Evolutionary conservation across 2,888 invertebrate species (phyloP).

Genomic region (Tortricodes alternella): DNA sequence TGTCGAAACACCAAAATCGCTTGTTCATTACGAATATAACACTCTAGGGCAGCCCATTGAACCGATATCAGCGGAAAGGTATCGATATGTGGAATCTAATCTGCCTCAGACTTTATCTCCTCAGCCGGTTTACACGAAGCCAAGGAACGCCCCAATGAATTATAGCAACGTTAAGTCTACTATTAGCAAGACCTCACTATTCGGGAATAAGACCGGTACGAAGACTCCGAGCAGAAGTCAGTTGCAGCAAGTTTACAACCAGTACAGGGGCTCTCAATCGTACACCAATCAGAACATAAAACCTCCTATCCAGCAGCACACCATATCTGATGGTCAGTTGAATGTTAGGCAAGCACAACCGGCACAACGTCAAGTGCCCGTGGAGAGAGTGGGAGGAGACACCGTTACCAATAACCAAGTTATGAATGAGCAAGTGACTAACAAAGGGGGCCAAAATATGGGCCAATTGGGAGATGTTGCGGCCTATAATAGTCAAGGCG

Average conservation of each 20-base stretch:
- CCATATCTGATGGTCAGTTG: conserved; percentile 59
- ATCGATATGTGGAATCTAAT: conserved; percentile 43
- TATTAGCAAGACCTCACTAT: conserved; percentile 66
- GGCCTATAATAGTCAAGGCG: conserved; percentile 41
- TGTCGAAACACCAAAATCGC: conserved; percentile 50
- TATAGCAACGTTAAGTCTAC: conserved; percentile 63
- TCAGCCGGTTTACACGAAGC: conserved; percentile 41
- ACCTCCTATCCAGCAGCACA: conserved; percentile 42
- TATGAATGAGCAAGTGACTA: conserved; percentile 33
- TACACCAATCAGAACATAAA: conserved; percentile 61
- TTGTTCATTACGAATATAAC: conserved; percentile 51
- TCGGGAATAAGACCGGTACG: conserved; percentile 50
- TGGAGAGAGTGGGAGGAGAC: conserved; percentile 67
- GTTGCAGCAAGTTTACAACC: conserved; percentile 67
- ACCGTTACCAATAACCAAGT: conserved; percentile 47
- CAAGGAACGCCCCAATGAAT: conserved; percentile 38
- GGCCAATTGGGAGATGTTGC: conserved; percentile 57
- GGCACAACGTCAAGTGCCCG: conserved; percentile 41
- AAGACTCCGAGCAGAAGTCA: conserved; percentile 61
- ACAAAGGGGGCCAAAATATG: conserved; percentile 40
- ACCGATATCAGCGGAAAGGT: conserved; percentile 54
- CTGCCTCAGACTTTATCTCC: conserved; percentile 66
- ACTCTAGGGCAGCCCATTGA: conserved; percentile 72
- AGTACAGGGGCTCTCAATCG: conserved; percentile 71
- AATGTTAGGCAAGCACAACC: conserved; percentile 39